Percentiles rank a stretch among this genome's conserved stretches.
Conservation (phyloP, 2,113 vertebrate genomes). For the Stegostoma tigrinum region DNA sequence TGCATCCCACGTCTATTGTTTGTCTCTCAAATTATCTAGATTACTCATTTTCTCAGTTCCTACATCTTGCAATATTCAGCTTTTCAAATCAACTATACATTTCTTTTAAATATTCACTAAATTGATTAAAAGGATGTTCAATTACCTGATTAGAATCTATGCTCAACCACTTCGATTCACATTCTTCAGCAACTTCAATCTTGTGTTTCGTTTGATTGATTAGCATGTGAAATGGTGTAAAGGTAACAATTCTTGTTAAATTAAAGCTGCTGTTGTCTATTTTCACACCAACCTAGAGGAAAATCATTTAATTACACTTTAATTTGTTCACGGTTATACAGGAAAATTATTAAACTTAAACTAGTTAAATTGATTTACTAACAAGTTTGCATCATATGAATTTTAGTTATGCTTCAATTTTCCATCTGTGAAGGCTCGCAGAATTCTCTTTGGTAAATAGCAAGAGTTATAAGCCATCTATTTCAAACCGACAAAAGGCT, state of each 20-base stretch:
- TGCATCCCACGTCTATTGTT: not conserved
- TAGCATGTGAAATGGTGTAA: constrained; percentile 89
- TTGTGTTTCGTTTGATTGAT: constrained; percentile 81
- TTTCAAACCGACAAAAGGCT: not conserved
- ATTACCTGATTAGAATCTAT: constrained; percentile 73
- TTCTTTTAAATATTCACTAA: not conserved
- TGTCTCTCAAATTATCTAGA: too few species aligned
- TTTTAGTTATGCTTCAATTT: not conserved
- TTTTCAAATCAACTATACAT: not conserved
- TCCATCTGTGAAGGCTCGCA: not conserved
- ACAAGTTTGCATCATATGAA: not conserved
- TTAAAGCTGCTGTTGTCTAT: constrained; percentile 91
- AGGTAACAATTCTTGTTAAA: constrained; percentile 90
- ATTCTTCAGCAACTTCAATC: constrained; percentile 74
- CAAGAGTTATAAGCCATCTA: not conserved
- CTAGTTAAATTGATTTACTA: not conserved
- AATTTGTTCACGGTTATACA: not conserved
- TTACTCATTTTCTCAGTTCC: not conserved
- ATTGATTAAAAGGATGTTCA: not conserved
- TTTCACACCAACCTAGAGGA: constrained; percentile 80
- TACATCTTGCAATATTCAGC: not conserved
- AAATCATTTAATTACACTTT: not conserved
- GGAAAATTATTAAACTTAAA: not conserved
- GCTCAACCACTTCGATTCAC: constrained; percentile 70
- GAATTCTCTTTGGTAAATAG: not conserved